phyloP scores from a whole-genome alignment of 2,113 vertebrate species.

The Amia ocellicauda region DNA sequence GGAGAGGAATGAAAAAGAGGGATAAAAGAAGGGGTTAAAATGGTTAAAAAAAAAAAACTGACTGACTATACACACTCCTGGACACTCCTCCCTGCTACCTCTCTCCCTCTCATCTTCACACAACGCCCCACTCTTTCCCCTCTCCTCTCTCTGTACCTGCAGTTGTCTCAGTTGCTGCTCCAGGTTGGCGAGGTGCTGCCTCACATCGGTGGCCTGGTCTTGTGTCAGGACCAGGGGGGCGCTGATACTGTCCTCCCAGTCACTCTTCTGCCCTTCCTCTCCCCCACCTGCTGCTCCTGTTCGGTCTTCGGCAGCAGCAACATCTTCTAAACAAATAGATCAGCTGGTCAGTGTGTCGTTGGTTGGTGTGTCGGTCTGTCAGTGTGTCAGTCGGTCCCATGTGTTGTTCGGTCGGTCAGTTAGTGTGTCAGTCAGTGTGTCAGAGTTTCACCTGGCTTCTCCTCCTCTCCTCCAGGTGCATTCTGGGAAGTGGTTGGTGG shows the following conservation, averaged over 20 bases:
- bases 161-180: slow-evolving; percentile 69
- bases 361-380: too few relatives aligned
- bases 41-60: too few relatives aligned
- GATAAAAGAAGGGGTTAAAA: too few relatives aligned
- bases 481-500: neutral
- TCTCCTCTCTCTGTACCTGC: slow-evolving; percentile 74
- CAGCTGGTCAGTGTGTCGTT: slow-evolving; percentile 36
- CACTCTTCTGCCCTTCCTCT: slow-evolving; percentile 4
- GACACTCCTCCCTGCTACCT: too few relatives aligned
- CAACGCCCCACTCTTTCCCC: too few relatives aligned
- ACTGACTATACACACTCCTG: too few relatives aligned
- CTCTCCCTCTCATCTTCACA: too few relatives aligned
- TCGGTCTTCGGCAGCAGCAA: slow-evolving; percentile 21
- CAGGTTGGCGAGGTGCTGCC: slow-evolving; percentile 62
- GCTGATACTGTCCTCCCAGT: slow-evolving; percentile 41
- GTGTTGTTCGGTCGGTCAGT: too few relatives aligned
- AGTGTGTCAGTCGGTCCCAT: slow-evolving; percentile 34
- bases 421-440: slow-evolving; percentile 38
- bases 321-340: slow-evolving; percentile 40
- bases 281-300: slow-evolving; percentile 24
- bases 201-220: slow-evolving; percentile 60
- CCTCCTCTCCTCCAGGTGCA: slow-evolving; percentile 31
- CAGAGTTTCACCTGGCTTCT: slow-evolving; percentile 25
- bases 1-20: too few relatives aligned
- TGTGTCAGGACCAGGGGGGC: slow-evolving; percentile 59